Evolutionary conservation across 2,113 vertebrate genomes (phyloP).

Genomic region (Mirounga angustirostris): DNA sequence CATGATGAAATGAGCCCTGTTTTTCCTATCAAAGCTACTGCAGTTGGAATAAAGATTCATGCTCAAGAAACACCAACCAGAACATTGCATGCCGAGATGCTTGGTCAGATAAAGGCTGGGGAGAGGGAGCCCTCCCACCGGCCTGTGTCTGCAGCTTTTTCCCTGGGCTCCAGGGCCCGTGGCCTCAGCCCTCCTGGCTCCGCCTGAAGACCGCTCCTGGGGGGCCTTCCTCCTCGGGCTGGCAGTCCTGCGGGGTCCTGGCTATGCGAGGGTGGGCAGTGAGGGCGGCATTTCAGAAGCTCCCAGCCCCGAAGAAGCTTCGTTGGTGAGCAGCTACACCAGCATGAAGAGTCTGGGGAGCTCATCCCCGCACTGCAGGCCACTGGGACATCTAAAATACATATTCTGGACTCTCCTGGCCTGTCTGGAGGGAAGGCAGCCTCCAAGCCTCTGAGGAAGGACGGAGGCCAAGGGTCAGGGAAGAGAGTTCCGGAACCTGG

Average conservation of each 20-base stretch:
- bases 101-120: constrained; percentile 60
- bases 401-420: neutral
- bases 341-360: neutral
- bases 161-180: neutral
- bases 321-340: neutral
- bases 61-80: constrained; percentile 75
- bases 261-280: neutral
- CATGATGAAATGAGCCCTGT: constrained; percentile 43
- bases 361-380: fast-evolving
- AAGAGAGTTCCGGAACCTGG: too few relatives aligned
- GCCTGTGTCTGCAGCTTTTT: constrained; percentile 31
- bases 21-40: constrained; percentile 69
- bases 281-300: neutral
- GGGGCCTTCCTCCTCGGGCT: neutral
- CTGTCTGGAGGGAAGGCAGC: neutral
- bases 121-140: neutral
- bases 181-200: neutral
- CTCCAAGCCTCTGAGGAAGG: neutral
- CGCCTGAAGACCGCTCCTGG: neutral
- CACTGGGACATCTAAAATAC: neutral
- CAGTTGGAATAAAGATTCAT: constrained; percentile 72
- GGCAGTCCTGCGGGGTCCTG: neutral
- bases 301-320: neutral
- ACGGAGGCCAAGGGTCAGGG: neutral
- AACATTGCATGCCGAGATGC: constrained; percentile 77